A percentile compares a stretch with the other conserved stretches of the same genome.
Conservation (phyloP, 2,797 vertebrate species). For the Netta rufina region DNA sequence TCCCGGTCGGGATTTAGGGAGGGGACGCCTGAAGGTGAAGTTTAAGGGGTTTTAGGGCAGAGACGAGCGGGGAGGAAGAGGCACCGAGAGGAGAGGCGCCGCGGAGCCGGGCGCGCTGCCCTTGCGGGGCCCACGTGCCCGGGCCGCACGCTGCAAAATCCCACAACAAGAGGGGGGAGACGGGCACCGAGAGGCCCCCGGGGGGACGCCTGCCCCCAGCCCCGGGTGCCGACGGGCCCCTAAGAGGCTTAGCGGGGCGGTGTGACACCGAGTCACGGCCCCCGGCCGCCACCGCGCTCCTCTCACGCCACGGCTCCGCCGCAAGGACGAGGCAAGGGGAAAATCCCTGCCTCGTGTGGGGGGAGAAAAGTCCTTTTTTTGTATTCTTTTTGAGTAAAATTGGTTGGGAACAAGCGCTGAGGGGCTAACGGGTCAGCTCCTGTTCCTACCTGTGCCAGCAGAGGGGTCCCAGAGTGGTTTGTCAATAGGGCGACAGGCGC, state of each 20-base stretch:
- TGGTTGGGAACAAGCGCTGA: no score
- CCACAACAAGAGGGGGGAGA: neutral
- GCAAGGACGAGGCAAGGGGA: neutral
- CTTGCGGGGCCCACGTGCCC: neutral
- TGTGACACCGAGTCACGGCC: accelerated
- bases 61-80: neutral
- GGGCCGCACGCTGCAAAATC: neutral
- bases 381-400: no score
- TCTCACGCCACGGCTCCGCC: neutral
- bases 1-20: accelerated
- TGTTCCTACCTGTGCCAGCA: no score
- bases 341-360: neutral
- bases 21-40: neutral
- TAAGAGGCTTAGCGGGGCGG: constrained; percentile 4
- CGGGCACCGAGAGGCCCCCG: neutral
- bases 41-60: neutral
- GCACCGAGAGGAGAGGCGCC: neutral
- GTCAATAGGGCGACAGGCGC: no score
- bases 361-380: no score
- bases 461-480: no score
- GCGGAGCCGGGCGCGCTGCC: accelerated
- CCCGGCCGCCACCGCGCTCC: neutral
- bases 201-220: neutral
- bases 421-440: no score
- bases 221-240: neutral